Conservation (phyloP, 2,888 invertebrate genomes). For the Halictus ligatus region DNA sequence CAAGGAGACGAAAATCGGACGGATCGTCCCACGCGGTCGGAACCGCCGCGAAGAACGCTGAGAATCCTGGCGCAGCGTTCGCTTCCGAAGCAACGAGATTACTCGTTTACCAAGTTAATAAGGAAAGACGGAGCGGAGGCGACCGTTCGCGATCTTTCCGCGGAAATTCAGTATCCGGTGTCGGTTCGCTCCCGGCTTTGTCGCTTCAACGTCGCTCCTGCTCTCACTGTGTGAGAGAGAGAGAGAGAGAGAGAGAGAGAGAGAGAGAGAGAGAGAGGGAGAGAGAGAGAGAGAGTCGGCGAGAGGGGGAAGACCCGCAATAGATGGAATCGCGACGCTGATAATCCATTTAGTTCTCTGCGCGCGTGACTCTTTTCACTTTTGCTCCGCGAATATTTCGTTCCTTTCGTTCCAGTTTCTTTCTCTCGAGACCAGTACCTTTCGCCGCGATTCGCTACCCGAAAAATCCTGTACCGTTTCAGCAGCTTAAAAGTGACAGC, state of each 20-base stretch:
- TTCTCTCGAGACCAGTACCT: background rate
- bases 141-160: conserved; percentile 18
- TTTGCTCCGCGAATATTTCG: conserved; percentile 35
- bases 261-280: background rate
- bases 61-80: background rate
- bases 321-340: conserved; percentile 62
- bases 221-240: background rate
- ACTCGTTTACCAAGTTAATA: conserved; percentile 21
- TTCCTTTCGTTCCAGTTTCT: conserved; percentile 1
- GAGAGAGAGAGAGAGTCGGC: background rate
- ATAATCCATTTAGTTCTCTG: conserved; percentile 64
- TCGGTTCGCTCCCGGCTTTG: conserved; percentile 4
- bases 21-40: background rate
- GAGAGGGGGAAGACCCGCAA: conserved; percentile 51
- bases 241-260: background rate
- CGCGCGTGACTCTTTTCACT: conserved; percentile 48
- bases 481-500: background rate
- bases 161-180: conserved; percentile 28
- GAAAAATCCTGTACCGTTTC: background rate
- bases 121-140: conserved; percentile 5
- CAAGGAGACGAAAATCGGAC: too few species aligned
- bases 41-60: background rate
- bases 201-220: background rate
- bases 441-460: background rate
- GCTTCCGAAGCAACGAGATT: conserved; percentile 16